Base-by-base conservation (phyloP, 2,888 invertebrate species). In the Clitarchus hookeri region DNA sequence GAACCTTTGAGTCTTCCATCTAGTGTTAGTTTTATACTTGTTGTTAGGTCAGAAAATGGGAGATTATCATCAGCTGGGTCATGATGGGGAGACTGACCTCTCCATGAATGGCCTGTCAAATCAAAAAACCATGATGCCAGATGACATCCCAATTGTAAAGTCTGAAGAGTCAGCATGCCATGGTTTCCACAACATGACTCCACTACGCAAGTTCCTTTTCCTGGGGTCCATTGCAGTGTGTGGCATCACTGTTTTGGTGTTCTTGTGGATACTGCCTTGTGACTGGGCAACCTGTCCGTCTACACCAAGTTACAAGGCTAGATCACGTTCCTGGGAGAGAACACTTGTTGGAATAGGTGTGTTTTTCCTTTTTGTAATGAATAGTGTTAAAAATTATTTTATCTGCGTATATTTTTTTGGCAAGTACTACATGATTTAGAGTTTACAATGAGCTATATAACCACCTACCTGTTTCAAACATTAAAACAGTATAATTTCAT, bases 251-350 rank as follows among this genome's bases (percentile, higher is more conserved):
- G 94, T 96, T 84, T 92, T 96, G 80, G 93, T 95, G 89, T 97
- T 96, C 90, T 91, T 96, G 11, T 96, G 95, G 95, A 94, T 95
- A 23, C 92, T 95, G 89, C 97, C 97, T 0, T 97, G 97, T 89
- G 95, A 95, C 89, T 93, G 93, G 11, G 94, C 94, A 25, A 94
- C 95, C 85, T 96, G 96, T 89, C 93, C 94, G 27, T 88, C 90
- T 27, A 85, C 89, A n/a, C 82, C 65, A 25, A 86, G 77, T 26
- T 48, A 80, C 19, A 84, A 84, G 44, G 82, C 86, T 9, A 86
- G 85, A 84, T 86, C 91, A 0, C 92, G 85, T 82, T 86, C 91
- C 0, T 92, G 92, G 92, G 91, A 92, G 84, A 90, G 90, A 89
- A 90, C 90, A 77, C 89, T 92, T 79, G 90, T 91, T 88, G 90